phyloP scores from a whole-genome alignment of 1,140 invertebrate species.

The Ostrea denselamellosa region DNA sequence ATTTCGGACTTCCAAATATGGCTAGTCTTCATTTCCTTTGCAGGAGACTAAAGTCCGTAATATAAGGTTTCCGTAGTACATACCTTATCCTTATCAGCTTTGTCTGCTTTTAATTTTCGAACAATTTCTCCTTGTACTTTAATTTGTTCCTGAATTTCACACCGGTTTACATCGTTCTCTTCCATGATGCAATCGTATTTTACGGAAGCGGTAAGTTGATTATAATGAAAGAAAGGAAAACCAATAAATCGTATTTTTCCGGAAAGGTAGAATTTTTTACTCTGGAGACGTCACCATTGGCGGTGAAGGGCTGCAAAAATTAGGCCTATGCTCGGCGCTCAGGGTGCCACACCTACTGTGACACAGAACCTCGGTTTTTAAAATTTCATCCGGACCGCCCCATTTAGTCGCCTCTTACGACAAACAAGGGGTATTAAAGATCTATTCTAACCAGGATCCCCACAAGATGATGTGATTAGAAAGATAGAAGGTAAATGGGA shows the following conservation, averaged over 20 bases:
- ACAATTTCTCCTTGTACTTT: slow-evolving; percentile 89
- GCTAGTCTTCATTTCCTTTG: neutral
- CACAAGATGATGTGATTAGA: no score
- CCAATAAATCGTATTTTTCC: neutral
- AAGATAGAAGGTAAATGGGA: no score
- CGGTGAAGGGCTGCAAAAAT: no score
- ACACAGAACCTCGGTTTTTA: no score
- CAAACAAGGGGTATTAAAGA: no score
- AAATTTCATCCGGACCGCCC: no score
- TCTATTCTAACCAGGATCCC: no score
- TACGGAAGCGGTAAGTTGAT: neutral
- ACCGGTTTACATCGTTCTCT: slow-evolving; percentile 43
- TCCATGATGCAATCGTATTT: slow-evolving; percentile 29
- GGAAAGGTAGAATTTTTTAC: no score
- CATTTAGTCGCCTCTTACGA: no score
- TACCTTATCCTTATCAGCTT: slow-evolving; percentile 82
- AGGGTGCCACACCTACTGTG: no score
- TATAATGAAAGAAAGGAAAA: neutral
- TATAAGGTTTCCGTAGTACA: slow-evolving; percentile 1
- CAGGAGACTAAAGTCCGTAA: neutral
- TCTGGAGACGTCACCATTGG: no score
- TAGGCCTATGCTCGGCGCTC: no score
- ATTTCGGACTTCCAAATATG: neutral
- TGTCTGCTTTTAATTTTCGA: slow-evolving; percentile 88
- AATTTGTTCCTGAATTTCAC: slow-evolving; percentile 82